Evolutionary conservation across 2,888 invertebrate genomes (phyloP).

Genomic region (Cephus pygmeus): DNA sequence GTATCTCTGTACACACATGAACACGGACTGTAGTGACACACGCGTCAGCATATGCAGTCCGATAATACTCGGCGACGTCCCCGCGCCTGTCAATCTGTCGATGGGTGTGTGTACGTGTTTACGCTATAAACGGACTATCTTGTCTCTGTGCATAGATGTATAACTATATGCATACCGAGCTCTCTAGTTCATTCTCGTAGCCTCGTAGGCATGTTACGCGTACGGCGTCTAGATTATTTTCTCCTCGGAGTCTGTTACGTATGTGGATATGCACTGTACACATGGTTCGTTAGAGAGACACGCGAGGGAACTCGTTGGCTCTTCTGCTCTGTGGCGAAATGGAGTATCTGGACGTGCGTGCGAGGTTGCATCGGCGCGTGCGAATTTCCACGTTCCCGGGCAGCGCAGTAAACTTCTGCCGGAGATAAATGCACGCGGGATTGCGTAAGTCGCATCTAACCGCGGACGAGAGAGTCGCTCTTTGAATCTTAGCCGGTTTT

Average conservation of each 20-base stretch:
- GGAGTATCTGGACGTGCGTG: background rate
- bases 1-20: background rate
- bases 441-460: conserved; percentile 56
- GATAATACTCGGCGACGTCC: conserved; percentile 13
- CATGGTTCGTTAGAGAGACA: conserved; percentile 3
- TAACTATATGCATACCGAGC: background rate
- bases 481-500: background rate
- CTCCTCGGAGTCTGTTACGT: background rate
- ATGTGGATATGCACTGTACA: background rate
- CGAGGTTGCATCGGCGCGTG: background rate
- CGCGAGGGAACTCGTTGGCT: conserved; percentile 14
- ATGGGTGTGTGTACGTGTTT: conserved; percentile 2
- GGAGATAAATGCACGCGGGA: conserved; percentile 47
- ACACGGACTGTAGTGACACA: background rate
- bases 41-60: background rate
- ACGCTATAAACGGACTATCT: background rate
- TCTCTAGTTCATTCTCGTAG: background rate
- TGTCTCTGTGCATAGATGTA: conserved; percentile 1
- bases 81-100: background rate
- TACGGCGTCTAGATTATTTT: conserved; percentile 3
- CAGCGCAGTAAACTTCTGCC: conserved; percentile 37
- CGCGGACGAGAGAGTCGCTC: background rate
- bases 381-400: conserved; percentile 23
- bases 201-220: background rate
- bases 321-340: background rate